Conservation (phyloP, 2,888 invertebrate species). For the Clistopyga incitator region DNA sequence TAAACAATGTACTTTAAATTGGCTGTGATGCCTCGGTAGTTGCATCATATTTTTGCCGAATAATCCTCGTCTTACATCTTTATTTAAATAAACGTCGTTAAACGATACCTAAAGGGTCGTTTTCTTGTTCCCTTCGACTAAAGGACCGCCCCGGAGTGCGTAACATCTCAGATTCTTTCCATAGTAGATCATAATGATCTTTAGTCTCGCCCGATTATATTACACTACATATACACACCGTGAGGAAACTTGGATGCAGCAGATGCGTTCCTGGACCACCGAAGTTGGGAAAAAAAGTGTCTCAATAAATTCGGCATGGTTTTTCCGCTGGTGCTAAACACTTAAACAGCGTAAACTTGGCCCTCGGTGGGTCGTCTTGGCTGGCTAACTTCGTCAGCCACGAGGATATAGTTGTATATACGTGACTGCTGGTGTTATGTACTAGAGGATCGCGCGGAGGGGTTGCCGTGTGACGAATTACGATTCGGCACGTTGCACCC, state of each 20-base stretch:
- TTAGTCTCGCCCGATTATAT: constrained; percentile 65
- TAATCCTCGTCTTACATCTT: constrained; percentile 19
- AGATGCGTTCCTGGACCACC: constrained; percentile 72
- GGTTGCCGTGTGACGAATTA: constrained; percentile 73
- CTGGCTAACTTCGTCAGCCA: constrained; percentile 4
- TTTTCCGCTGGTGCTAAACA: constrained; percentile 72
- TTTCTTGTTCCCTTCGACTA: constrained; percentile 6
- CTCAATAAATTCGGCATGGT: constrained; percentile 79
- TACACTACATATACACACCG: constrained; percentile 37
- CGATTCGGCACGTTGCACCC: constrained; percentile 71
- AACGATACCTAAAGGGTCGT: constrained; percentile 38
- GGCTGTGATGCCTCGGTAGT: background rate
- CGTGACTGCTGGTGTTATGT: constrained; percentile 37
- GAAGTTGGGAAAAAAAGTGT: constrained; percentile 67
- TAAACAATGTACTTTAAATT: background rate
- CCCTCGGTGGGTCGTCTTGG: constrained; percentile 46
- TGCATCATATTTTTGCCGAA: constrained; percentile 6
- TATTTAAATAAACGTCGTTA: constrained; percentile 25
- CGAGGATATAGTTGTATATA: constrained; percentile 22
- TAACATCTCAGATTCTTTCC: constrained; percentile 28
- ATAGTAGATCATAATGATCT: constrained; percentile 52
- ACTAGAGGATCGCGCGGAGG: constrained; percentile 41
- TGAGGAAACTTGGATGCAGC: constrained; percentile 35
- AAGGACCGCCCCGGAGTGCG: background rate
- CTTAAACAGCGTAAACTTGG: constrained; percentile 58